Conservation (phyloP, 1,140 invertebrate species). For the Heliothis virescens region DNA sequence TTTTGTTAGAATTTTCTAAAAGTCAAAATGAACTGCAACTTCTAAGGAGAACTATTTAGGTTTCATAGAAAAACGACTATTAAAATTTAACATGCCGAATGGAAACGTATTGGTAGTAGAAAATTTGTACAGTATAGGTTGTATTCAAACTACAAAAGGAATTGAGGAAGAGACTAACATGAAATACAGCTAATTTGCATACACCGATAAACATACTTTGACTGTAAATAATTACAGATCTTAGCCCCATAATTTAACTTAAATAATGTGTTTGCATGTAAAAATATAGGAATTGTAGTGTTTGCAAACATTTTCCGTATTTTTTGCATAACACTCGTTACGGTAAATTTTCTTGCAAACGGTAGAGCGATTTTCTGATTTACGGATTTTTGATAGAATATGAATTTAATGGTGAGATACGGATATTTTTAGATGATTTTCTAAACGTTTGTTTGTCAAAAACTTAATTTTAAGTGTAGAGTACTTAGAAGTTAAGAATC, state of each 20-base stretch:
- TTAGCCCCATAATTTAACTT: not conserved
- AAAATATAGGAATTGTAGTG: constrained; percentile 1
- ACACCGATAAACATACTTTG: not conserved
- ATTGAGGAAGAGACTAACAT: not conserved
- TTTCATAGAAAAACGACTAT: too few relatives aligned
- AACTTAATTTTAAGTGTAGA: not conserved
- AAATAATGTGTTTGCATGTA: not conserved
- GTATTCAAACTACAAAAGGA: not conserved
- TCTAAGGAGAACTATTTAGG: too few relatives aligned
- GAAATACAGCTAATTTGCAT: not conserved
- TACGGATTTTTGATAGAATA: constrained; percentile 4
- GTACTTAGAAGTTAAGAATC: too few relatives aligned
- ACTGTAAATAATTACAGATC: not conserved
- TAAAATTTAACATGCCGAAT: too few relatives aligned
- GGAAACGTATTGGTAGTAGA: too few relatives aligned
- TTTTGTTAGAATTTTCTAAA: too few relatives aligned
- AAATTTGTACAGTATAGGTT: not conserved
- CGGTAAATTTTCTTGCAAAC: constrained; percentile 8
- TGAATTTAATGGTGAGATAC: constrained; percentile 11
- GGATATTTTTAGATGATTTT: not conserved
- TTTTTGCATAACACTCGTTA: not conserved
- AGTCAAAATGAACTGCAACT: too few relatives aligned
- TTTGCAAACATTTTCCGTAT: constrained; percentile 18
- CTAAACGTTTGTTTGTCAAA: not conserved
- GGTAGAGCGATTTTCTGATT: not conserved